Conservation (phyloP, 2,113 vertebrate genomes). For the Eptatretus burgeri region DNA sequence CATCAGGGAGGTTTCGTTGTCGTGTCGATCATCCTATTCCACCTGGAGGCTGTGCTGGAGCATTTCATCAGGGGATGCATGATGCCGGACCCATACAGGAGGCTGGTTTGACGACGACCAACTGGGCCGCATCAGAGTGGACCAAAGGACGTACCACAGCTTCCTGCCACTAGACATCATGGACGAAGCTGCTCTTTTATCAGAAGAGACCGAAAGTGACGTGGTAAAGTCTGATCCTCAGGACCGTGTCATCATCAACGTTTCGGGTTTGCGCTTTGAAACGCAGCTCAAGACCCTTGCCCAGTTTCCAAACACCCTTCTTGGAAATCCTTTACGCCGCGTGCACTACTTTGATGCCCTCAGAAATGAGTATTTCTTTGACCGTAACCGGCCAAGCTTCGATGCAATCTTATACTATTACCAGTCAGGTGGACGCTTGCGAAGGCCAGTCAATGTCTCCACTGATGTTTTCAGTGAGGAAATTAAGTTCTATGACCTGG, state of each 20-base stretch:
- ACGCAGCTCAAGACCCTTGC: slow-evolving; percentile 33
- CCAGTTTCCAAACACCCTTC: slow-evolving; percentile 35
- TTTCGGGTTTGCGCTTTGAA: slow-evolving; percentile 37
- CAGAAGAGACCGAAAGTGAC: slow-evolving; percentile 1
- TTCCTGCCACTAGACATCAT: background rate
- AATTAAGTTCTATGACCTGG: slow-evolving; percentile 52
- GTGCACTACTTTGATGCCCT: slow-evolving; percentile 32
- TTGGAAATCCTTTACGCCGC: slow-evolving; percentile 27
- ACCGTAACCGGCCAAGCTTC: slow-evolving; percentile 36
- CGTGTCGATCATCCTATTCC: no score
- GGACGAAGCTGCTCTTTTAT: background rate
- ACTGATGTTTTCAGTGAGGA: slow-evolving; percentile 67
- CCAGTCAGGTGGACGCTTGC: slow-evolving; percentile 47
- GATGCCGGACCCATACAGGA: no score
- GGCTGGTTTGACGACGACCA: background rate
- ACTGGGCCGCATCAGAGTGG: background rate
- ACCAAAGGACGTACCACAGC: background rate
- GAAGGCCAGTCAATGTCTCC: slow-evolving; percentile 42
- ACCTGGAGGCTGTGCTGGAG: no score
- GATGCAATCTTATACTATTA: slow-evolving; percentile 69
- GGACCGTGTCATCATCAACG: slow-evolving; percentile 24
- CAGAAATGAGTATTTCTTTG: slow-evolving; percentile 39
- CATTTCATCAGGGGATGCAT: no score
- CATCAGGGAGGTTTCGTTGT: no score
- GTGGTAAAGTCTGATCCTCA: slow-evolving; percentile 11